Conservation (phyloP, 1,140 invertebrate species). For the Drosophila ercepeae region DNA sequence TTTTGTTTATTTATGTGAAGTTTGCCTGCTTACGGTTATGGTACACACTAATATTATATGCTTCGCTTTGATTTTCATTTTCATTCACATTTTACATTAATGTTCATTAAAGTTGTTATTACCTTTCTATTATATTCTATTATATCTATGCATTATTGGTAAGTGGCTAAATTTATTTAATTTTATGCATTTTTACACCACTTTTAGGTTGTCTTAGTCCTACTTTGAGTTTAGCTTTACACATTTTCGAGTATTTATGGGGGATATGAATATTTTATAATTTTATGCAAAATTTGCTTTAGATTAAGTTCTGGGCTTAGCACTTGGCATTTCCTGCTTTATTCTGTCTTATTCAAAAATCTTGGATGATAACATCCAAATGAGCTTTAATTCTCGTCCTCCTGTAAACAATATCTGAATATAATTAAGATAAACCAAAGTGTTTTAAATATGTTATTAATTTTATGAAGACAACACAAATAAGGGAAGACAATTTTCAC, state of each 20-base stretch:
- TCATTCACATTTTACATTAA: constrained; percentile 61
- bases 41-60: constrained; percentile 39
- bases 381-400: too few species aligned
- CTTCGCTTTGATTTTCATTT: constrained; percentile 26
- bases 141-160: constrained; percentile 17
- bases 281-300: constrained; percentile 49
- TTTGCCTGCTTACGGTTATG: constrained; percentile 55
- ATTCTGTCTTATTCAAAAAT: constrained; percentile 1
- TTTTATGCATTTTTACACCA: constrained; percentile 60
- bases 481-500: constrained; percentile 78
- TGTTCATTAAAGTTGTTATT: constrained; percentile 22
- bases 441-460: constrained; percentile 5
- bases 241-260: constrained; percentile 30
- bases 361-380: constrained; percentile 19
- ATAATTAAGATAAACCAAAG: too few species aligned
- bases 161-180: constrained; percentile 18
- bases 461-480: constrained; percentile 46
- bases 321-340: constrained; percentile 50
- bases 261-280: constrained; percentile 74
- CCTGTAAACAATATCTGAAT: too few species aligned
- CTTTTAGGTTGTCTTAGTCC: constrained; percentile 13
- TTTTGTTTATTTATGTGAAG: constrained; percentile 66
- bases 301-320: constrained; percentile 13
- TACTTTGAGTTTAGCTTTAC: constrained; percentile 36
- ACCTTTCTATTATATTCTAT: constrained; percentile 11